phyloP scores from a whole-genome alignment of 2,113 vertebrate species.

The Gymnorhina tibicen region DNA sequence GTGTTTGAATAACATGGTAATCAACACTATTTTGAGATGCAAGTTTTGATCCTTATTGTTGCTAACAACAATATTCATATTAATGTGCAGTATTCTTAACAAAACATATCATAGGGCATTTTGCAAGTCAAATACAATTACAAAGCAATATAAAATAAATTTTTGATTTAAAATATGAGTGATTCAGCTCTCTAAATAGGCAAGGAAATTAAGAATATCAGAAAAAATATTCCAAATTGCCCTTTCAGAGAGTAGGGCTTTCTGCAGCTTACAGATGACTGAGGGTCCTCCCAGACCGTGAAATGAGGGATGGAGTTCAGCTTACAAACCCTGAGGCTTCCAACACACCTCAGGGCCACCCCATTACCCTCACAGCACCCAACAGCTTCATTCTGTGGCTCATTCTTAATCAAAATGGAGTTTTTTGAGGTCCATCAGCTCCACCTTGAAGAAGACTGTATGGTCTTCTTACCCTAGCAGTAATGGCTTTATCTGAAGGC shows the following conservation, averaged over 20 bases:
- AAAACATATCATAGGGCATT: neutral
- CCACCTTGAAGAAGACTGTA: fast-evolving
- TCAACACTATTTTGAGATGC: neutral
- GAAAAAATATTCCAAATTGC: neutral
- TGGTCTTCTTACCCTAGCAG: neutral
- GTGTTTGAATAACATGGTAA: neutral
- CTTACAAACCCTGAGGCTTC: fast-evolving
- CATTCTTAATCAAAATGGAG: neutral
- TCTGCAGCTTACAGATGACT: neutral
- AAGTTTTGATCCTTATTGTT: neutral
- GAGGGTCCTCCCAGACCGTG: neutral
- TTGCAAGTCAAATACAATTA: conserved; percentile 45
- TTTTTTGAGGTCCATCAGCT: neutral
- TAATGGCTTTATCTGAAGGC: neutral
- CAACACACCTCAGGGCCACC: neutral
- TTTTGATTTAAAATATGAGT: neutral
- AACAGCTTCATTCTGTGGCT: fast-evolving
- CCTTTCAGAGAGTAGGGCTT: neutral
- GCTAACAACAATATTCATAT: neutral
- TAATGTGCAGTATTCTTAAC: neutral
- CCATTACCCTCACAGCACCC: neutral
- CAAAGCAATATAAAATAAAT: neutral
- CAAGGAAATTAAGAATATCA: neutral
- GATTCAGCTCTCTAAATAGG: neutral
- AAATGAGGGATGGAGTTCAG: neutral